These are phyloP conservation scores for Illadopsis cleaveri DNA, from an alignment of 2,113 vertebrate genomes.

Conservation along the genomic window DNA sequence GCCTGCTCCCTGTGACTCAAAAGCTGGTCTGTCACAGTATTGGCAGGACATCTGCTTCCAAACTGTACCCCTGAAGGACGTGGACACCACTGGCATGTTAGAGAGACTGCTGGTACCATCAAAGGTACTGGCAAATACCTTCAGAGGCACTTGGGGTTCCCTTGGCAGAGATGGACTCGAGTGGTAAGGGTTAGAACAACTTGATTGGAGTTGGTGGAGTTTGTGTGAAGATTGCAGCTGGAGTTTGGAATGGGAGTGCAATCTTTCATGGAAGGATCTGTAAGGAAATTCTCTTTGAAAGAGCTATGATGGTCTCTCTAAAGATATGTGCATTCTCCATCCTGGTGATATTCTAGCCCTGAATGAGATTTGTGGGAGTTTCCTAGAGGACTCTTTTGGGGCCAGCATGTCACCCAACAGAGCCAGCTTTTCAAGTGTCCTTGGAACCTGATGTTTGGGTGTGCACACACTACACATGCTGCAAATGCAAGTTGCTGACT, in stretches of 20 bases:
- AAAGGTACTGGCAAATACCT: neutral
- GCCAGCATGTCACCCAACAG: slow-evolving; percentile 32
- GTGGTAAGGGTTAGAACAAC: neutral
- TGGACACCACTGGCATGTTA: neutral
- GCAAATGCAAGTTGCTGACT: slow-evolving; percentile 1
- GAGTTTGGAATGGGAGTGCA: neutral
- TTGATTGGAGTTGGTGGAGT: neutral
- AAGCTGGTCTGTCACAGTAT: neutral
- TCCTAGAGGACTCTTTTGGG: slow-evolving; percentile 22
- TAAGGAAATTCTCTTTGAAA: slow-evolving; percentile 19
- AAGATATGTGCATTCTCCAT: neutral
- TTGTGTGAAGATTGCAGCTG: neutral
- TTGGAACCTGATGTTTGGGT: neutral
- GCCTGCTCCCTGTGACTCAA: neutral
- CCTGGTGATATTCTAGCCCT: slow-evolving; percentile 37
- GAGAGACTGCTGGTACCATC: neutral
- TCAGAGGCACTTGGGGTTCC: neutral
- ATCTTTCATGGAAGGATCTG: slow-evolving; percentile 7
- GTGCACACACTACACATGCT: neutral
- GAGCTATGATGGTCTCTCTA: slow-evolving; percentile 15
- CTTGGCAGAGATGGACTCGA: neutral
- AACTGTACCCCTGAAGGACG: neutral
- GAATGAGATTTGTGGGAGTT: slow-evolving; percentile 14
- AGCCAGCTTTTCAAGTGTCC: neutral
- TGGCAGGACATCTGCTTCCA: slow-evolving; percentile 15